A percentile compares a stretch with the other conserved stretches of the same genome.
Conservation (phyloP, 2,113 vertebrate species). For the Pao palembangensis region DNA sequence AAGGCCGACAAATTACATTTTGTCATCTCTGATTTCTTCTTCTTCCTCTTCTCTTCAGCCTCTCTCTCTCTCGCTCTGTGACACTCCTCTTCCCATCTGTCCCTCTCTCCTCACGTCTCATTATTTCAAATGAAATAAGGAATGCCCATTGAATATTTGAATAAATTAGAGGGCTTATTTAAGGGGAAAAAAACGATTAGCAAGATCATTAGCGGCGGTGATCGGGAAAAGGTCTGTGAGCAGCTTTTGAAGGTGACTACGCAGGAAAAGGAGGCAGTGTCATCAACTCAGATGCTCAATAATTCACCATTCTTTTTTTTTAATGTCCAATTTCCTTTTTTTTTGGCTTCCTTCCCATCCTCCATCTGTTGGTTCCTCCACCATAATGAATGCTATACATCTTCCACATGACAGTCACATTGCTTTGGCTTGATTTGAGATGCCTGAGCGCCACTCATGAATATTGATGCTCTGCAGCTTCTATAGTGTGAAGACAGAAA, state of each 20-base stretch:
- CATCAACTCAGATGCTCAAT: slow-evolving; percentile 35
- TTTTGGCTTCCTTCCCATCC: slow-evolving; percentile 2
- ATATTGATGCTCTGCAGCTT: slow-evolving; percentile 40
- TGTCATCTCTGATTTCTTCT: slow-evolving; percentile 64
- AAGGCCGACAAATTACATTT: slow-evolving; percentile 71
- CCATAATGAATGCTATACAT: not conserved
- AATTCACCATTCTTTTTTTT: slow-evolving; percentile 28
- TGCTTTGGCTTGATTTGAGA: not conserved
- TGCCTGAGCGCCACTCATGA: slow-evolving; percentile 20
- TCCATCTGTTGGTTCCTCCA: not conserved
- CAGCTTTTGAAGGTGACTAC: slow-evolving; percentile 54
- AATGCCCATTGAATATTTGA: slow-evolving; percentile 65
- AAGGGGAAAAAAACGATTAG: slow-evolving; percentile 55
- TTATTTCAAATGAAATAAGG: slow-evolving; percentile 68
- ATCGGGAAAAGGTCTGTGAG: slow-evolving; percentile 37
- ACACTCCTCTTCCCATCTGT: slow-evolving; percentile 2
- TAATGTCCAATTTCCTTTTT: slow-evolving; percentile 17
- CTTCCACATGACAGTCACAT: not conserved
- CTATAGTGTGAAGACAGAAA: slow-evolving; percentile 36
- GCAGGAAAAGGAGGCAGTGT: slow-evolving; percentile 29
- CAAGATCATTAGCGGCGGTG: slow-evolving; percentile 58
- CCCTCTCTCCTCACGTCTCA: slow-evolving; percentile 59
- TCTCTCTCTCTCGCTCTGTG: slow-evolving; percentile 15
- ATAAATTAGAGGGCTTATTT: slow-evolving; percentile 60
- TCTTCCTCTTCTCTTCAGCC: slow-evolving; percentile 43